These are phyloP conservation scores for Erebia ligea DNA, from an alignment of 2,888 invertebrate species.

Conservation along the genomic window DNA sequence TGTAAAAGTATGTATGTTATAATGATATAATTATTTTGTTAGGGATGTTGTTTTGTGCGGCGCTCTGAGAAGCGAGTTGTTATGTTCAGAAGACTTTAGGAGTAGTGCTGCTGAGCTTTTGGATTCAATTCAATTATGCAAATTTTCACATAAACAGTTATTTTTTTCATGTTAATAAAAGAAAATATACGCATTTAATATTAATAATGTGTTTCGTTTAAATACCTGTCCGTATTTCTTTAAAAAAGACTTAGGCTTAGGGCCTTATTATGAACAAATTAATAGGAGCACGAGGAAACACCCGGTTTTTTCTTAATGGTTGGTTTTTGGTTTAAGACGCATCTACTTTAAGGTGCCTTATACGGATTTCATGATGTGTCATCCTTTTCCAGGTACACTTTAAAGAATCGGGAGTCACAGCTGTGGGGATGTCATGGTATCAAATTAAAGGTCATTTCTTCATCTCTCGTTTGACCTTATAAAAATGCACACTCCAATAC, in stretches of 20 bases:
- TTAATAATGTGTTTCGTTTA: conserved; percentile 55
- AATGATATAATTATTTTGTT: conserved; percentile 43
- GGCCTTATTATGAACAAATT: neutral
- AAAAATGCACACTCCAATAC: no score
- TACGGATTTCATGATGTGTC: no score
- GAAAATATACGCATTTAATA: conserved; percentile 78
- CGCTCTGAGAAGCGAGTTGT: conserved; percentile 62
- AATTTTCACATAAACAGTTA: conserved; percentile 72
- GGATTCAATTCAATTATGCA: conserved; percentile 72
- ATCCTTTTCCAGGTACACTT: no score
- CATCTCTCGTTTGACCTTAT: no score
- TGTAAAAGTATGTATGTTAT: conserved; percentile 51
- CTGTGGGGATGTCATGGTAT: no score
- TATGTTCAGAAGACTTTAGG: conserved; percentile 59
- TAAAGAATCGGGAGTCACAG: no score
- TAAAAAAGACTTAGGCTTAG: neutral
- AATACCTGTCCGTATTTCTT: neutral
- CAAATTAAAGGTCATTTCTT: no score
- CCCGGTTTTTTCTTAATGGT: no score
- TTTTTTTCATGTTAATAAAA: conserved; percentile 78
- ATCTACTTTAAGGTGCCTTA: no score
- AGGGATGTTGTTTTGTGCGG: conserved; percentile 59
- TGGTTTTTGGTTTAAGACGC: neutral
- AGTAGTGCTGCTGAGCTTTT: conserved; percentile 62
- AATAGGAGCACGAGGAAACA: no score